Percentiles rank a stretch among this genome's conserved stretches.
Evolutionary conservation across 2,113 vertebrate species (phyloP).

Genomic region (Gallinago media): DNA sequence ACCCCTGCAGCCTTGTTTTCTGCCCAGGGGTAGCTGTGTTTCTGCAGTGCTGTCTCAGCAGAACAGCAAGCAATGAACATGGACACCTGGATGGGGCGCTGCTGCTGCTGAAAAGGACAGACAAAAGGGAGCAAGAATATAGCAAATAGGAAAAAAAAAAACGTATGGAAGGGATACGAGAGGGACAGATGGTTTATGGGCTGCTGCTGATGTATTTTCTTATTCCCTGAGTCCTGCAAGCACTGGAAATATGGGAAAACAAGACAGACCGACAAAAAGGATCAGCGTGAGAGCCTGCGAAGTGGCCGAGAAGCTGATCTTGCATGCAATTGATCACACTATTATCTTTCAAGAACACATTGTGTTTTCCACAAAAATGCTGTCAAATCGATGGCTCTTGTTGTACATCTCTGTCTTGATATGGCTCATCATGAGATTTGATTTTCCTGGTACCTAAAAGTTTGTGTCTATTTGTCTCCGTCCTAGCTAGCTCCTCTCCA

Average conservation of each 20-base stretch:
- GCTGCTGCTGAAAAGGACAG: neutral
- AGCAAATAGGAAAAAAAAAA: neutral
- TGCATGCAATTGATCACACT: neutral
- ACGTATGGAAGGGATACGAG: neutral
- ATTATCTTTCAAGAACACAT: neutral
- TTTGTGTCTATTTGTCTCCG: neutral
- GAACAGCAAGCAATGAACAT: neutral
- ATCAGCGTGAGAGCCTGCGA: neutral
- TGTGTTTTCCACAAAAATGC: neutral
- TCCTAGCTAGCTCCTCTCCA: neutral
- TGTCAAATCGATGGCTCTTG: neutral
- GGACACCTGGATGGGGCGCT: neutral
- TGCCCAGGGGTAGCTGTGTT: neutral
- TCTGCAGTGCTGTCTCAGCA: neutral
- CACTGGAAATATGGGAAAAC: neutral
- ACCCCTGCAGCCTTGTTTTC: neutral
- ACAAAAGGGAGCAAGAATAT: neutral
- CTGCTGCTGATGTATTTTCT: neutral
- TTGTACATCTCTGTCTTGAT: neutral
- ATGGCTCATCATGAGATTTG: rapidly evolving
- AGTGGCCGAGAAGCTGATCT: neutral
- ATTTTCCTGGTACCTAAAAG: neutral
- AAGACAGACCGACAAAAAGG: neutral
- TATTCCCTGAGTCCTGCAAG: neutral
- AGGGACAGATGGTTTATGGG: neutral